These are phyloP conservation scores for Orientallactaga bullata DNA, from an alignment of 2,113 vertebrate species.

Conservation along the genomic window DNA sequence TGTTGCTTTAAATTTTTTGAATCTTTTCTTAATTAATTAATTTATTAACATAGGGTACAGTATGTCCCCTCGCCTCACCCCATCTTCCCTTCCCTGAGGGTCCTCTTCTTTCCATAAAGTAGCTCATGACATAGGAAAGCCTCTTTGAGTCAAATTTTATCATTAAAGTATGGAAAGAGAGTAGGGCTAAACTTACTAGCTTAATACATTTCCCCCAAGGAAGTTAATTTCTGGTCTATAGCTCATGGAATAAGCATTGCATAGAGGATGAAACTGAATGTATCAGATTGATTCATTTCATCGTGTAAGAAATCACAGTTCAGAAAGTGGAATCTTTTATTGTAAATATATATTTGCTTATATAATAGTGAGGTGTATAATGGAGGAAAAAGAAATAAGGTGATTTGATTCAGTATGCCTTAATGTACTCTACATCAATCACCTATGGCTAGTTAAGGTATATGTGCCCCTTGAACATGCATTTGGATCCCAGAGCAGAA, in stretches of 20 bases:
- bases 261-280: not conserved
- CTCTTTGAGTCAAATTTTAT: not conserved
- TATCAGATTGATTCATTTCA: not conserved
- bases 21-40: constrained; percentile 35
- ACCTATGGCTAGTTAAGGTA: not conserved
- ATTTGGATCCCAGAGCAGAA: too few species aligned
- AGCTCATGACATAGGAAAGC: not conserved
- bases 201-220: not conserved
- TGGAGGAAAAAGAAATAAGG: too few species aligned
- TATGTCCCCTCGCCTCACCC: too few species aligned
- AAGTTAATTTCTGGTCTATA: not conserved
- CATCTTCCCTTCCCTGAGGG: too few species aligned
- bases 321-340: not conserved
- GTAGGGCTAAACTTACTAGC: not conserved
- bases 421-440: not conserved
- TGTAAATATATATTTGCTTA: not conserved
- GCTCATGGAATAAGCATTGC: not conserved
- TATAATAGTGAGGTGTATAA: not conserved
- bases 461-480: too few species aligned
- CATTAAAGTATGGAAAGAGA: not conserved
- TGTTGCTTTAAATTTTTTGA: constrained; percentile 80
- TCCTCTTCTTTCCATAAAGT: not conserved
- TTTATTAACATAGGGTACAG: too few species aligned
- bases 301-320: not conserved
- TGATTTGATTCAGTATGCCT: too few species aligned